Base-by-base conservation (phyloP, 2,113 vertebrate species). In the Salminus brasiliensis region DNA sequence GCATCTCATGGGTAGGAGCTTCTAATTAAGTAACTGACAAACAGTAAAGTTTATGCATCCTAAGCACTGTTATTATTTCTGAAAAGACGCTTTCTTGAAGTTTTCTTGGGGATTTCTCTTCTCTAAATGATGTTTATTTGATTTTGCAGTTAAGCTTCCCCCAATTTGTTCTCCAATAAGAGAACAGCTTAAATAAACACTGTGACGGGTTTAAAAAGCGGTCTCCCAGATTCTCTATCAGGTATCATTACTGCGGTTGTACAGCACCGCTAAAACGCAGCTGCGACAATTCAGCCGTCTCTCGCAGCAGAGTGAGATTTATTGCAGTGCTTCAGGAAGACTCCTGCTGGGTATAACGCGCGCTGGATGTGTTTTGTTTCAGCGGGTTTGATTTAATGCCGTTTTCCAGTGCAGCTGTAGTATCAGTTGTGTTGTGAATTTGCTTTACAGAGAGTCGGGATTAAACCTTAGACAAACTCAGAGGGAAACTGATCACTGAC, bases 251-350 rank as follows among this genome's bases (percentile, higher is more conserved):
- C 13, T n/a, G 15, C 5, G 2, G 2, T 43, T 1, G 4, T 23
- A 25, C n/a, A 36, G n/a, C 32, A 1, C 21, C 13, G 2, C n/a
- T 72, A 16, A 70, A 52, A 11, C 66, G 30, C 67, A 32, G 45
- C 29, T 57, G n/a, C 21, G 23, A 43, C 34, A 60, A 43, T 41
- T 59, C 72, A 72, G 71, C 25, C 39, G 71, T 59, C 32, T 57
- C 57, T 72, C 59, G 21, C 32, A 11, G 47, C 36, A 11, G 12
- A 66, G 45, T 5, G 43, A 72, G 47, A 23, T 45, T 47, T 62
- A 77, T 77, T 27, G 32, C 45, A 47, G 74, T 29, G 62, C 41
- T 77, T 21, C n/a, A 67, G 49, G 60, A 34, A 62, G 52, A 25
- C 36, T 43, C 60, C 41, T 73, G 30, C 16, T 29, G 47, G 25